These are phyloP conservation scores for Vimba vimba DNA, from an alignment of 2,113 vertebrate species.

Conservation along the genomic window DNA sequence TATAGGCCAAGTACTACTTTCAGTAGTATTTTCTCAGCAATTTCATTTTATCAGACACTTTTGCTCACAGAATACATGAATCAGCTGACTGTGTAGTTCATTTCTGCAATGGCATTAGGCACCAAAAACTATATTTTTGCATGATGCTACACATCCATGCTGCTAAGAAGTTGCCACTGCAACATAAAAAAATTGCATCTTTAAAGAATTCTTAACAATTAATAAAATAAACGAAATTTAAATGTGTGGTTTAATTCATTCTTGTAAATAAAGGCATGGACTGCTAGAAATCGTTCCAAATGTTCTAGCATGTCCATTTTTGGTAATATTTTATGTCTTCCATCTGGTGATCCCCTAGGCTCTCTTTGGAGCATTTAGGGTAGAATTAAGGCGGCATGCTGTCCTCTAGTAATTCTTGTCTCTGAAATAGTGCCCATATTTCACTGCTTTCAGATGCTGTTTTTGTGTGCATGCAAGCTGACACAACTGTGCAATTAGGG, in stretches of 20 bases:
- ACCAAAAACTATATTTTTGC: neutral
- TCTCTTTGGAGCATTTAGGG: slow-evolving; percentile 10
- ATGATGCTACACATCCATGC: neutral
- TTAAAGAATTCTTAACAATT: neutral
- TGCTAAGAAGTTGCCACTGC: neutral
- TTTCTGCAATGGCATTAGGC: neutral
- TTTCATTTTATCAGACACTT: no score
- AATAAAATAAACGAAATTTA: neutral
- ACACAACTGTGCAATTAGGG: slow-evolving; percentile 36
- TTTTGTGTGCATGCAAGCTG: slow-evolving; percentile 35
- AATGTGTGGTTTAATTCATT: neutral
- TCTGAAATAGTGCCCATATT: slow-evolving; percentile 36
- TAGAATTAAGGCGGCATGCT: slow-evolving; percentile 36
- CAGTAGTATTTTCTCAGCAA: no score
- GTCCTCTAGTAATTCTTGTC: slow-evolving; percentile 13
- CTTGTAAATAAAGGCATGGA: neutral
- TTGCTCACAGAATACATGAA: no score
- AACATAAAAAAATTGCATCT: neutral
- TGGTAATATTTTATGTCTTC: slow-evolving; percentile 41
- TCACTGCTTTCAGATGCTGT: slow-evolving; percentile 52
- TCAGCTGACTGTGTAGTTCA: neutral
- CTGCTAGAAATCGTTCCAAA: neutral
- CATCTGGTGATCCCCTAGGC: slow-evolving; percentile 33
- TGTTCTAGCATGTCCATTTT: slow-evolving; percentile 32
- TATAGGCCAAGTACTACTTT: neutral